These are phyloP conservation scores for Aporophyla lueneburgensis DNA, from an alignment of 2,888 invertebrate species.

Conservation along the genomic window DNA sequence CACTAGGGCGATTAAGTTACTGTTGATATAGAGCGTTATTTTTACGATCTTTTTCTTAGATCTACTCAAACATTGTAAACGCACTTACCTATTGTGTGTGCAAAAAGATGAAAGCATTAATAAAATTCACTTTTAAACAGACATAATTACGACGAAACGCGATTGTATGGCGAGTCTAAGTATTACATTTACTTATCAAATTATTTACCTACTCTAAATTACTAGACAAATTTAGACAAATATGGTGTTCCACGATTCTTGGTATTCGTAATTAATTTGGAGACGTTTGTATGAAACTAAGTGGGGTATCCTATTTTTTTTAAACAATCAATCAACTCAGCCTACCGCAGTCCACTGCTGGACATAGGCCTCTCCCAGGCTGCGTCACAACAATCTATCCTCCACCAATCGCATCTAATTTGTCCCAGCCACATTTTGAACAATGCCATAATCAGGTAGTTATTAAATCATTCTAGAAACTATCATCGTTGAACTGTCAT, in stretches of 20 bases:
- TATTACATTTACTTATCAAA: not conserved
- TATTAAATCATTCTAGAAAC: not conserved
- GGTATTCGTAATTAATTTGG: not conserved
- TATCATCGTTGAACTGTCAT: not conserved
- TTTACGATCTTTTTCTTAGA: not conserved
- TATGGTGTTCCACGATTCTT: not conserved
- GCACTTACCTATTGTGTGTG: not conserved
- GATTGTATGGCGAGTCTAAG: not conserved
- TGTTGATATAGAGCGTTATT: not conserved
- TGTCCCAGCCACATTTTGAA: no score
- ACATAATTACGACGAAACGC: not conserved
- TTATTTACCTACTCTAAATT: not conserved
- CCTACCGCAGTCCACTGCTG: no score
- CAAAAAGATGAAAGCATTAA: not conserved
- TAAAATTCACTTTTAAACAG: not conserved
- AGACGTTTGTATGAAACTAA: not conserved
- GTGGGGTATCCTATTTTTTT: not conserved
- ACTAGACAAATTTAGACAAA: conserved; percentile 6
- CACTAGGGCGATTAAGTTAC: no score
- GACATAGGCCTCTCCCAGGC: no score
- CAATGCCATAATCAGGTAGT: not conserved
- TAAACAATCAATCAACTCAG: no score
- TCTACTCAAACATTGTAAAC: not conserved
- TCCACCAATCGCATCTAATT: no score
- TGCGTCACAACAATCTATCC: no score